Conservation (phyloP, 2,113 vertebrate species). For the Scomber scombrus region DNA sequence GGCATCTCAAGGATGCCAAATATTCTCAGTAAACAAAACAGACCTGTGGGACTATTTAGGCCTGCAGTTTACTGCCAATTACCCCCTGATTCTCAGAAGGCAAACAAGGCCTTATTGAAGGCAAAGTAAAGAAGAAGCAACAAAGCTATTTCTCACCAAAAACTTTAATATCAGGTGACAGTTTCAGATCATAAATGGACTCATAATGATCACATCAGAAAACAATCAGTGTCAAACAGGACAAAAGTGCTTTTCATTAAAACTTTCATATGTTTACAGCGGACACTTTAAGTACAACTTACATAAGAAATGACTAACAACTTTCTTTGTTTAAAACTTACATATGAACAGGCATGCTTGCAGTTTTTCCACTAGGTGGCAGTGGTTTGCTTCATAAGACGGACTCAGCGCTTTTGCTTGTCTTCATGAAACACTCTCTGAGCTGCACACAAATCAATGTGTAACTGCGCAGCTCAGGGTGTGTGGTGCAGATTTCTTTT, state of each 20-base stretch:
- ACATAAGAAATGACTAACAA: too few species aligned
- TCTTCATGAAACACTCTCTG: constrained; percentile 6
- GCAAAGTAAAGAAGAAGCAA: neutral
- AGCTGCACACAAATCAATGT: constrained; percentile 53
- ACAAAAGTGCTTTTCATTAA: too few species aligned
- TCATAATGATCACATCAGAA: neutral
- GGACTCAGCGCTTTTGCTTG: neutral
- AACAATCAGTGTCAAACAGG: too few species aligned
- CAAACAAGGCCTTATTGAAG: neutral
- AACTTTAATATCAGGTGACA: neutral
- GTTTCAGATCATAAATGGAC: neutral
- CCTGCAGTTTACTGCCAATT: constrained; percentile 48
- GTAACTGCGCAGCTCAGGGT: constrained; percentile 27
- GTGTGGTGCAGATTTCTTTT: constrained; percentile 44
- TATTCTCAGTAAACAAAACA: constrained; percentile 67
- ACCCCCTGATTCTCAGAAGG: constrained; percentile 44
- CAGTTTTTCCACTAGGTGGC: constrained; percentile 61
- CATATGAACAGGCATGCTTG: neutral
- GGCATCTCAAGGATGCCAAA: constrained; percentile 66
- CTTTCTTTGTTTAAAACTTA: neutral
- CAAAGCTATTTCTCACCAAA: neutral
- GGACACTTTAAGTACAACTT: too few species aligned
- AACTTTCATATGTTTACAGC: too few species aligned
- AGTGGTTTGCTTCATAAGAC: constrained; percentile 43
- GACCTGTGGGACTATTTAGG: constrained; percentile 48